Evolutionary conservation across 2,888 invertebrate species (phyloP), one percentile per base, ranked within the genome.

Genomic region (Phytoseiulus persimilis): DNA sequence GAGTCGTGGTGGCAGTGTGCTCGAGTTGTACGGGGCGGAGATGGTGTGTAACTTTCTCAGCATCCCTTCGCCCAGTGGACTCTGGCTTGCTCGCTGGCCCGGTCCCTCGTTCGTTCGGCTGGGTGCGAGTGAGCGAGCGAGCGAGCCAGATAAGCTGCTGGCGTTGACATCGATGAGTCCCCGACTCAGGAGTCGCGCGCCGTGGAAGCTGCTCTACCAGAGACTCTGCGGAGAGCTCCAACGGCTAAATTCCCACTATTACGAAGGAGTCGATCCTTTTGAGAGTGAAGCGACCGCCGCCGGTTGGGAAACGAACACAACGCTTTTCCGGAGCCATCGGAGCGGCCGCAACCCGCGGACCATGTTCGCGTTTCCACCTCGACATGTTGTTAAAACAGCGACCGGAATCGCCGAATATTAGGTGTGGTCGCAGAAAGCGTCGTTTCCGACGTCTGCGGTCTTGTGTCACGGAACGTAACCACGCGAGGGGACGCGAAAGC

Each of bases 21-120:
- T 65, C 18, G 65, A 65, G 65, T 65, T 65, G 65, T 14, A 65
- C 65, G 65, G 65, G 65, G 65, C 65, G 65, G 65, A 65, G 65
- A 65, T 65, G 65, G 65, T 65, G 65, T 65, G 65, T 65, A 65
- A 65, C 65, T 65, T 65, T 65, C 65, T 65, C 65, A 65, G 65
- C 65, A 65, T 65, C 65, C 39, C 39, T 39, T 39, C 65, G 65
- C 18, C 28, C 65, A 65, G 5, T 65, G 65, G 65, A 65, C 65
- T 65, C 65, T 65, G 14, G 65, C 39, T 39, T 39, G 65, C 65
- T 46, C 6, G 46, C 65, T 65, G 65, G 23, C n/a, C n/a, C n/a
- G n/a, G n/a, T n/a, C n/a, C n/a, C n/a, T 65, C 65, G 65, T 65
- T 65, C 65, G 65, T 65, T 65, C 65, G 65, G 5, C 18, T 18